Evolutionary conservation across 2,113 vertebrate genomes (phyloP), one percentile per base, ranked within the genome.

Genomic region (Limnothrissa miodon): DNA sequence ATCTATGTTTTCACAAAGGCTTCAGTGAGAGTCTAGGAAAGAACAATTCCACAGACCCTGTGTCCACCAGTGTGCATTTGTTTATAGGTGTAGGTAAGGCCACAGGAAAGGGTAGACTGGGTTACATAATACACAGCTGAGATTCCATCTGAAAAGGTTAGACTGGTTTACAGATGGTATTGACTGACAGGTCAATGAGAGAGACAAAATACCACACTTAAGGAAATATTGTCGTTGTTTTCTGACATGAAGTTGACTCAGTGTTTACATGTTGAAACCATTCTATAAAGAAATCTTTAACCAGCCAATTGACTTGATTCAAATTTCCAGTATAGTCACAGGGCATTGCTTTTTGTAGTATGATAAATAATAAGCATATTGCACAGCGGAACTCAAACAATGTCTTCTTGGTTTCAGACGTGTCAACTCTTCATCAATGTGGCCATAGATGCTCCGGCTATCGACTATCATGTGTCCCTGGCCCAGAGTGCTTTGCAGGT

Each of bases 351-450:
- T 62, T n/a, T 62, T 62, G 59, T 29, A 62, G 13, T 33, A 33
- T 74, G 21, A 56, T 6, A 56, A 56, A 56, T 6, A 19, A 56
- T 56, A 48, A 13, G 17, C 21, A 5, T 0, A 23, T 51, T 19
- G 19, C 0, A 46, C 25, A 23, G 0, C 78, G 70, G 25, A 45
- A n/a, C 10, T 13, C 10, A 1, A 21, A 25, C 29, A 39, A 62
- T 15, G 45, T 81, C 53, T 51, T 10, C 13, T 59, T 29, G 80
- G 25, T 56, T 92, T 84, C 93, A 99, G 98, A 99, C 96, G 6
- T 99, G 97, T 92, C 98, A 99, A 93, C 95, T 99, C 81, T 99
- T 99, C 90, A 98, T 99, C 91, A 99, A 99, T 39, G 97, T 98
- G 82, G 96, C 95, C 23, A 97, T 99, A 70, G 98, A 99, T 80